These are phyloP conservation scores for Rhabdomys pumilio DNA, from an alignment of 2,797 vertebrate species.

Conservation along the genomic window DNA sequence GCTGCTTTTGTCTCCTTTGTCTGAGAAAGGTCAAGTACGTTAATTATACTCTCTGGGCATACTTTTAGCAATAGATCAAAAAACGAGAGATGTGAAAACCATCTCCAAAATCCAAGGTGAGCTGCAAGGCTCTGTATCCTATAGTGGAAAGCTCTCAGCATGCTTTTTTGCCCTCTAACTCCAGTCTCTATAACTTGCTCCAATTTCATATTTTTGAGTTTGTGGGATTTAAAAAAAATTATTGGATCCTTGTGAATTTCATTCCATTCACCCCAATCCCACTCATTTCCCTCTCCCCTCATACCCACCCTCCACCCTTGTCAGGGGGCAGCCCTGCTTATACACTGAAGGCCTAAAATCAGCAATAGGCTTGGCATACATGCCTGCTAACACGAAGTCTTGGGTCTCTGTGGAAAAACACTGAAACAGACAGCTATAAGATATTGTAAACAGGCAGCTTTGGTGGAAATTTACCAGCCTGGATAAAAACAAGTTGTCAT, in stretches of 20 bases:
- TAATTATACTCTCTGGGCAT: slow-evolving; percentile 25
- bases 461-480: no score
- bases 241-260: neutral
- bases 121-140: neutral
- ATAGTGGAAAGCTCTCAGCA: neutral
- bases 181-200: neutral
- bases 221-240: neutral
- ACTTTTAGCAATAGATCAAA: slow-evolving; percentile 59
- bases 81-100: slow-evolving; percentile 42
- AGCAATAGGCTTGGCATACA: no score
- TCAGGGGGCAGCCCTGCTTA: no score
- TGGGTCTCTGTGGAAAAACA: no score
- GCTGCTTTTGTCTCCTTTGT: slow-evolving; percentile 27
- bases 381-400: no score
- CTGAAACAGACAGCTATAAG: no score
- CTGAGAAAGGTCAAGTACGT: neutral
- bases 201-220: neutral
- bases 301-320: neutral
- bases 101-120: slow-evolving; percentile 58
- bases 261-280: neutral
- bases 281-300: neutral
- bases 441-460: no score
- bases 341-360: no score
- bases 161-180: no score
- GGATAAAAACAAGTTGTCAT: no score